Percentiles rank a stretch among this genome's conserved stretches.
Conservation (phyloP, 1,140 invertebrate species). For the Microplitis mediator region DNA sequence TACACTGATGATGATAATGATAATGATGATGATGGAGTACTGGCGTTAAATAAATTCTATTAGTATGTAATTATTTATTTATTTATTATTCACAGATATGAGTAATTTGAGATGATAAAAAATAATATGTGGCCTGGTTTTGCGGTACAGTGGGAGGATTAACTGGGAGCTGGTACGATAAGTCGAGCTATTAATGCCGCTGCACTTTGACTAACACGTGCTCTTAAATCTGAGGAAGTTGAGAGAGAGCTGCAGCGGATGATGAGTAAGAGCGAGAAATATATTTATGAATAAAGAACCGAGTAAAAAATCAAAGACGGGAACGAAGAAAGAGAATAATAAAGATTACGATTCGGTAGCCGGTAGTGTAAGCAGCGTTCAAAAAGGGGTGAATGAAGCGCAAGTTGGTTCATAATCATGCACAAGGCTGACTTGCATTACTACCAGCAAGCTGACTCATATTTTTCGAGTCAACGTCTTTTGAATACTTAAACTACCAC, state of each 20-base stretch:
- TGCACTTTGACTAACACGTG: conserved; percentile 6
- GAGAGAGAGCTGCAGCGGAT: not conserved
- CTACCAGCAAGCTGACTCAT: not conserved
- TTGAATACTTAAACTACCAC: not conserved
- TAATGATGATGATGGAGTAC: too few species aligned
- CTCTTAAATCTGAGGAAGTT: not conserved
- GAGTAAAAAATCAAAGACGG: not conserved
- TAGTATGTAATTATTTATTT: too few species aligned
- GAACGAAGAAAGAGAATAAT: not conserved
- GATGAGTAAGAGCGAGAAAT: not conserved
- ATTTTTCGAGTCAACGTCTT: not conserved
- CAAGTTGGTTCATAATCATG: conserved; percentile 15
- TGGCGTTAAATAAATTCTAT: too few species aligned
- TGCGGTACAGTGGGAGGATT: not conserved
- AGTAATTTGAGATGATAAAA: not conserved
- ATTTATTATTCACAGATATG: too few species aligned
- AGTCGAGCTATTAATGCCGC: not conserved
- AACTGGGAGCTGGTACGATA: not conserved
- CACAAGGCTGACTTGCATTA: not conserved
- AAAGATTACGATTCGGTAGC: not conserved
- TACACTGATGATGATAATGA: too few species aligned
- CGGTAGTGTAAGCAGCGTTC: not conserved
- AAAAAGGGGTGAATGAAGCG: conserved; percentile 16
- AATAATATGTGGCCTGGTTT: not conserved
- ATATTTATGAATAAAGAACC: not conserved